A percentile compares a stretch with the other conserved stretches of the same genome.
phyloP scores from a whole-genome alignment of 2,888 invertebrate genomes.

The Aspidiotus destructor region DNA sequence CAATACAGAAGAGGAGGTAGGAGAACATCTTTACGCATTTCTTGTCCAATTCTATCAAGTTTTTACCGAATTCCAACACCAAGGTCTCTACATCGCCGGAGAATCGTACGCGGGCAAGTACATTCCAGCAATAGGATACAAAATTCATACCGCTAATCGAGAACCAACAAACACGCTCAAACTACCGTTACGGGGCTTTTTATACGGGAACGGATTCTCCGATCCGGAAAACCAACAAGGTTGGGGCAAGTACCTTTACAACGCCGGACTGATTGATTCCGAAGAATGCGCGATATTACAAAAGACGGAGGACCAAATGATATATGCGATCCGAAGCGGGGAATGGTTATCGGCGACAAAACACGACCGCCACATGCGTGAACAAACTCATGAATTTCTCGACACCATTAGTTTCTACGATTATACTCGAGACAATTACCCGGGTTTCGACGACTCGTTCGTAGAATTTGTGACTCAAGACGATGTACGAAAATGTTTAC shows the following conservation, averaged over 20 bases:
- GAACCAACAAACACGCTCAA: conserved; percentile 51
- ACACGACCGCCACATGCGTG: neutral
- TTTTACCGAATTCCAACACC: conserved; percentile 62
- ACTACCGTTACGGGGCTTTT: conserved; percentile 53
- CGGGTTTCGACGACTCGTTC: conserved; percentile 1
- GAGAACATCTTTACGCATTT: conserved; percentile 64
- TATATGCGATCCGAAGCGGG: conserved; percentile 40
- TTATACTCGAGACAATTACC: neutral
- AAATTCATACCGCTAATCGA: conserved; percentile 53
- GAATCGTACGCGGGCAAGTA: conserved; percentile 82
- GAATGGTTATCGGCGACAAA: conserved; percentile 34
- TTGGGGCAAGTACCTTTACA: conserved; percentile 70
- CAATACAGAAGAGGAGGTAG: conserved; percentile 66
- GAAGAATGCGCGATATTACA: conserved; percentile 35
- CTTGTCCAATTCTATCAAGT: conserved; percentile 72
- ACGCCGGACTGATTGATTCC: conserved; percentile 49
- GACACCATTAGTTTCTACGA: neutral
- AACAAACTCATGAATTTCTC: neutral
- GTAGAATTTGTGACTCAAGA: conserved; percentile 4
- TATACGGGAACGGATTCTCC: conserved; percentile 69
- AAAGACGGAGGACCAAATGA: conserved; percentile 35
- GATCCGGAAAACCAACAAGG: conserved; percentile 68
- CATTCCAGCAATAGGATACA: conserved; percentile 64
- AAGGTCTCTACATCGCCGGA: conserved; percentile 77
- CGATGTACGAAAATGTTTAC: conserved; percentile 50